Conservation (phyloP, 2,888 invertebrate genomes). For the Eretmocerus hayati region DNA sequence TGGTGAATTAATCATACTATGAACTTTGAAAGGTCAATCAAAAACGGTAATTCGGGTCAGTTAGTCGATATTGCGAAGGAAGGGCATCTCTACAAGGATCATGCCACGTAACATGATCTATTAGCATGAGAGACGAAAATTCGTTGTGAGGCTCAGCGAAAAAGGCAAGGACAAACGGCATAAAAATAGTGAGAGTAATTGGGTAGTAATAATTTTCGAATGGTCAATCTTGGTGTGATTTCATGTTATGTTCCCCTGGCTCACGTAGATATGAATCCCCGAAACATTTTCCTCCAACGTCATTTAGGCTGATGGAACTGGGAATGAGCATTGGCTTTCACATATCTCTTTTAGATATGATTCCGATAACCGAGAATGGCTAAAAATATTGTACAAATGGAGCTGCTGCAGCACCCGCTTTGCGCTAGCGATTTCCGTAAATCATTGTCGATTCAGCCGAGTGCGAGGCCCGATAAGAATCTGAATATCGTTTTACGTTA, state of each 20-base stretch:
- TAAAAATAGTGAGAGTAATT: too few species aligned
- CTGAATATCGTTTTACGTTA: constrained; percentile 11
- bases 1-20: too few species aligned
- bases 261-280: constrained; percentile 3
- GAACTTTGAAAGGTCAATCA: too few species aligned
- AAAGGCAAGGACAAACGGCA: too few species aligned
- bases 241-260: constrained; percentile 10
- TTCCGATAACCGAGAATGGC: constrained; percentile 14
- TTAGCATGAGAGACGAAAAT: too few species aligned
- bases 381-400: constrained; percentile 4
- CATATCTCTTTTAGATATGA: constrained; percentile 2
- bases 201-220: too few species aligned
- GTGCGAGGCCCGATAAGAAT: constrained; percentile 14
- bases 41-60: too few species aligned
- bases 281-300: constrained; percentile 13
- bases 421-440: neutral
- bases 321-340: neutral
- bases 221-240: constrained; percentile 8
- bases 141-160: too few species aligned
- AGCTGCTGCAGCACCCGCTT: neutral
- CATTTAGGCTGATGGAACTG: constrained; percentile 3
- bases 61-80: too few species aligned
- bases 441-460: constrained; percentile 17
- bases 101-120: too few species aligned
- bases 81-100: too few species aligned